Base-by-base conservation (phyloP, 2,113 vertebrate genomes). In the Myrmophylax atrothorax region DNA sequence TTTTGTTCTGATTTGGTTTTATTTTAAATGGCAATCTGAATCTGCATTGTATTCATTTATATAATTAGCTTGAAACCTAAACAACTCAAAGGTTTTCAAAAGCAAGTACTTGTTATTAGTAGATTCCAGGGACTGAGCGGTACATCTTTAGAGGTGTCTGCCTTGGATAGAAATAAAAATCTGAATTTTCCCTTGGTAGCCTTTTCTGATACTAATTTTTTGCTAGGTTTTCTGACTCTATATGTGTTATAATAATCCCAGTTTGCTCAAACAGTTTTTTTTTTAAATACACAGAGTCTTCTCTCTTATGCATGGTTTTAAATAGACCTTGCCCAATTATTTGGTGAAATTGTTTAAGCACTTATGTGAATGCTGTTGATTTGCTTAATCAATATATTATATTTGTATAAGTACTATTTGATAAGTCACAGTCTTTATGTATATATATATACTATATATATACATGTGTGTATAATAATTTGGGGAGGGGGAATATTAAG, bases 391-490 rank as follows among this genome's bases (percentile, higher is more conserved):
- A 58, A 18, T 73, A 46, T 26, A 11, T 85, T 12, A 13, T 52
- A 53, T 73, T 87, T 11, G 0, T 64, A 12, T 50, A 81, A 75
- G 14, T 87, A 62, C 46, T 78, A 77, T 31, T 73, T 42, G 40
- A 13, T 42, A 84, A 55, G 22, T 49, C 9, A 33, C 63, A 49
- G 40, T 49, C 6, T n/a, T 33, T 67, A 22, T 86, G 2, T 67
- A 7, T 67, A 4, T 64, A 4, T 9, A 5, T 25, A 40, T 13
- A 25, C n/a, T 7, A n/a, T 3, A n/a, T 0, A 37, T 2, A 40
- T 5, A 35, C 4, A 14, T 5, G 20, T 4, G 8, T 7, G 23
- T 38, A 46, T 69, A 62, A 33, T 76, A 63, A 59, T 58, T 81
- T 62, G 18, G 12, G 29, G 42, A 40, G 18, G n/a, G 11, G 11